Evolutionary conservation across 2,888 invertebrate species (phyloP).

Genomic region (Nomada fabriciana): DNA sequence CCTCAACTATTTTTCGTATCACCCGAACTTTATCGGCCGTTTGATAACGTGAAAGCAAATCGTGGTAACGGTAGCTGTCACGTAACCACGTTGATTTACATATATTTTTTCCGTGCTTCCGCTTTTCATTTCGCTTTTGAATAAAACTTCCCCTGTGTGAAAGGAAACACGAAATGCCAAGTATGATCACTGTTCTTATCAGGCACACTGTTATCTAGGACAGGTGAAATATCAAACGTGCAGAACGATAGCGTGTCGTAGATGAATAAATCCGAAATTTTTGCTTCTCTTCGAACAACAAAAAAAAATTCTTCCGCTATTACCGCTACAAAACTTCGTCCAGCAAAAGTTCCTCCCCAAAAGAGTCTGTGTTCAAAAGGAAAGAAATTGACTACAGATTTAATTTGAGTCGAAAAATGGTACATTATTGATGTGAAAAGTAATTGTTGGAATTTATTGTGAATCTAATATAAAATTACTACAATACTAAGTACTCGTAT

Average conservation of each 20-base stretch:
- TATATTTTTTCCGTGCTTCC: neutral
- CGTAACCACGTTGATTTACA: constrained; percentile 5
- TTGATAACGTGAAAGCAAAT: constrained; percentile 20
- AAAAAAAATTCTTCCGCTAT: constrained; percentile 1
- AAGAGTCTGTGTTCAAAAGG: neutral
- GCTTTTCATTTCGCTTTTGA: neutral
- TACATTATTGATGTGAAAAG: too few relatives aligned
- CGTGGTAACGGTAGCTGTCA: constrained; percentile 23
- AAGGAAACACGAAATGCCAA: constrained; percentile 30
- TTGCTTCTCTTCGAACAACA: neutral
- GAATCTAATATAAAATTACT: too few relatives aligned
- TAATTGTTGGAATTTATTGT: too few relatives aligned
- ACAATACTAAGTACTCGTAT: too few relatives aligned
- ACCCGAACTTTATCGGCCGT: constrained; percentile 21
- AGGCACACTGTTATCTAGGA: constrained; percentile 25
- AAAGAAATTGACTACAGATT: too few relatives aligned
- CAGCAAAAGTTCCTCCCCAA: neutral
- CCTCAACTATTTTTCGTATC: neutral
- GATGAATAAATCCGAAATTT: constrained; percentile 13
- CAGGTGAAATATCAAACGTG: constrained; percentile 46
- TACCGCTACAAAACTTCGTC: neutral
- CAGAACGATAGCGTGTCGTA: constrained; percentile 24
- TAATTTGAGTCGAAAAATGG: too few relatives aligned
- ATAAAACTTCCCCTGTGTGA: constrained; percentile 15
- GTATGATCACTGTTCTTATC: constrained; percentile 44